A percentile compares a stretch with the other conserved stretches of the same genome.
Evolutionary conservation across 2,888 invertebrate genomes (phyloP).

Genomic region (Lasioglossum calceatum): DNA sequence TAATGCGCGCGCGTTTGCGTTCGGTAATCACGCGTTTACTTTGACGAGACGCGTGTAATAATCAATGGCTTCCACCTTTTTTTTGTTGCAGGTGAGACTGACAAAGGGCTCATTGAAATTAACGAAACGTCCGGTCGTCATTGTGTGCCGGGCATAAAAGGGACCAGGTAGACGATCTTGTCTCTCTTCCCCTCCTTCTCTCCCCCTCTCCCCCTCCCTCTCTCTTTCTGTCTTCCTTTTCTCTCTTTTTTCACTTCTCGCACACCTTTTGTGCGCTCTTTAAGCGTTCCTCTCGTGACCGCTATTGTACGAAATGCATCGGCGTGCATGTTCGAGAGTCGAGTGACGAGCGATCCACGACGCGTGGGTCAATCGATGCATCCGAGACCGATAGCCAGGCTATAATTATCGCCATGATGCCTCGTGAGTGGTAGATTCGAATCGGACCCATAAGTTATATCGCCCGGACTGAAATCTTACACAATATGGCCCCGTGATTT

Average conservation of each 20-base stretch:
- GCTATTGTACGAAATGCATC: conserved; percentile 45
- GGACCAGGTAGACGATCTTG: conserved; percentile 54
- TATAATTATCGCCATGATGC: conserved; percentile 39
- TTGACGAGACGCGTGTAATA: conserved; percentile 68
- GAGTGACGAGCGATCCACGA: conserved; percentile 19
- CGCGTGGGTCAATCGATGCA: conserved; percentile 37
- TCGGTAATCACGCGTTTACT: conserved; percentile 54
- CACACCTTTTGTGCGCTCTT: conserved; percentile 34
- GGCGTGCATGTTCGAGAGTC: background rate
- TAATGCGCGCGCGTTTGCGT: conserved; percentile 38
- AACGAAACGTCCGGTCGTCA: conserved; percentile 61
- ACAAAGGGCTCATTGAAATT: conserved; percentile 69
- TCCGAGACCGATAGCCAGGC: conserved; percentile 11
- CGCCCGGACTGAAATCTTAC: background rate
- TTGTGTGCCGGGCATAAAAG: conserved; percentile 34
- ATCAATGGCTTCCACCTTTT: conserved; percentile 67
- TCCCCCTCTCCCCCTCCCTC: background rate
- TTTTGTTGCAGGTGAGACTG: conserved; percentile 72
- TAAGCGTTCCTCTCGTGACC: conserved; percentile 15
- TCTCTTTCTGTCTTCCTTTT: background rate
- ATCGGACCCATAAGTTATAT: conserved; percentile 17
- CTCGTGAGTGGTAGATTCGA: conserved; percentile 12
- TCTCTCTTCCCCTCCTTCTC: conserved; percentile 18
- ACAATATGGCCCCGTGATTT: background rate
- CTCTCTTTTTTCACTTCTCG: conserved; percentile 17